Percentiles rank a stretch among this genome's conserved stretches.
Conservation (phyloP, 1,140 invertebrate genomes). For the Harlomillsia oculata region DNA sequence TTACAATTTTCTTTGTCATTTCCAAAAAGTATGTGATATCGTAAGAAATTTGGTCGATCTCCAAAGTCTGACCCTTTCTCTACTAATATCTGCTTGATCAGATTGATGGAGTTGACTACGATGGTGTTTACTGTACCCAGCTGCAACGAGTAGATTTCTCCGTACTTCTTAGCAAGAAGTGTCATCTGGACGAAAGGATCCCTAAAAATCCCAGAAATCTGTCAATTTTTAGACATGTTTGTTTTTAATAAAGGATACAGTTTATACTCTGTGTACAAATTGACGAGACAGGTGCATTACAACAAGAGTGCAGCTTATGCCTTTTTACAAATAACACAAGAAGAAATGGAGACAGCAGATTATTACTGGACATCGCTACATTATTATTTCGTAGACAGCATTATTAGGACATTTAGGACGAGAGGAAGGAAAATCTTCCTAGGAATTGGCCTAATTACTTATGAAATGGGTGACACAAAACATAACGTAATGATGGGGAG, state of each 20-base stretch:
- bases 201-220: too few species aligned
- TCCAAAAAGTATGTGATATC: constrained; percentile 56
- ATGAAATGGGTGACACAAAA: not conserved
- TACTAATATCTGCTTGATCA: constrained; percentile 69
- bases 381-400: not conserved
- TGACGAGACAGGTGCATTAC: too few species aligned
- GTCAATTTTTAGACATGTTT: too few species aligned
- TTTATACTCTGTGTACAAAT: too few species aligned
- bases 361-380: not conserved
- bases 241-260: too few species aligned
- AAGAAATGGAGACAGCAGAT: not conserved
- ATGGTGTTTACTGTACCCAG: constrained; percentile 61
- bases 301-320: too few species aligned
- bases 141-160: constrained; percentile 62
- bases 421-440: not conserved
- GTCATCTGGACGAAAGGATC: constrained; percentile 63
- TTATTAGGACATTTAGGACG: not conserved
- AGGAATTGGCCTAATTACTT: not conserved
- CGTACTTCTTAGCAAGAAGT: constrained; percentile 56
- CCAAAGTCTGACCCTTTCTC: constrained; percentile 70
- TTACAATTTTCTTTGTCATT: constrained; percentile 62
- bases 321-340: too few species aligned
- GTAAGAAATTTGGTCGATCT: constrained; percentile 65
- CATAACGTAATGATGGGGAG: not conserved
- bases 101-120: constrained; percentile 62